phyloP scores from a whole-genome alignment of 2,113 vertebrate species.

The Carlito syrichta region DNA sequence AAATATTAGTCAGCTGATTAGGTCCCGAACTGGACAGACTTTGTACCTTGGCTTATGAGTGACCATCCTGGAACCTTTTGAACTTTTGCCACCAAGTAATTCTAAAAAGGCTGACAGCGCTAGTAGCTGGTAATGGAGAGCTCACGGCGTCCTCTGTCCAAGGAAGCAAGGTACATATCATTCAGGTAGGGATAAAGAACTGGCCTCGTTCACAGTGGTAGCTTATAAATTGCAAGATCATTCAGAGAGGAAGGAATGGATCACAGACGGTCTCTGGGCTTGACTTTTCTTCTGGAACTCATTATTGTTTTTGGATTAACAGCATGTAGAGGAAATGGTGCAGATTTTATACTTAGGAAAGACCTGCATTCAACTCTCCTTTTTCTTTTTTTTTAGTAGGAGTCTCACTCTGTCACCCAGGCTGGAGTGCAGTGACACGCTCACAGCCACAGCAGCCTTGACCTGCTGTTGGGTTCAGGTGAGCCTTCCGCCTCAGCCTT shows the following conservation, averaged over 20 bases:
- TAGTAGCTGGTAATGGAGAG: background rate
- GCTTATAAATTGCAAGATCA: background rate
- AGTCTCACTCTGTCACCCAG: too few relatives aligned
- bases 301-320: conserved; percentile 14
- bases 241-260: background rate
- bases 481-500: too few relatives aligned
- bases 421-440: too few relatives aligned
- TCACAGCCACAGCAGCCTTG: too few relatives aligned
- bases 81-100: conserved; percentile 55
- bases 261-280: background rate
- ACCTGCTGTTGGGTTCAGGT: too few relatives aligned
- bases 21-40: conserved; percentile 52
- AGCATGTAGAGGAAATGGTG: conserved; percentile 31
- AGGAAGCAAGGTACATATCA: background rate
- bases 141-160: background rate
- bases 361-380: background rate
- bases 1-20: conserved; percentile 43
- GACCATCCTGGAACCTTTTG: conserved; percentile 44
- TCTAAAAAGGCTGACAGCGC: conserved; percentile 45
- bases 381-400: too few relatives aligned
- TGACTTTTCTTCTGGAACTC: conserved; percentile 21
- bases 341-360: conserved; percentile 46
- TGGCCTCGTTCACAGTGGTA: too few relatives aligned
- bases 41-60: conserved; percentile 62
- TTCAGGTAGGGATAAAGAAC: background rate